These are phyloP conservation scores for Drosophila funebris DNA, from an alignment of 1,140 invertebrate genomes.

Conservation along the genomic window DNA sequence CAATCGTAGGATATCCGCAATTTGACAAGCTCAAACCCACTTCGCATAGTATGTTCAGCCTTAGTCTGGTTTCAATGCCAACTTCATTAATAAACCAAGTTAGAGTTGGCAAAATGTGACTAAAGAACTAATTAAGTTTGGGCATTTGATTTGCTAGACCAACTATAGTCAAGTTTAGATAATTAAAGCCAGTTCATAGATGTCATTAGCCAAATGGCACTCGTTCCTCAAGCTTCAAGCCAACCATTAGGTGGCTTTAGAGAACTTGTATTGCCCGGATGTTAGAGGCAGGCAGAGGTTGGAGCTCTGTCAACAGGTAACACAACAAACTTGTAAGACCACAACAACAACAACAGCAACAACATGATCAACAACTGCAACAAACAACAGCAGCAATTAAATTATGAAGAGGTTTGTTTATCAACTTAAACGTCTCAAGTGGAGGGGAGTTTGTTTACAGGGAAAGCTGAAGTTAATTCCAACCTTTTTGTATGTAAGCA, in stretches of 20 bases:
- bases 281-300: constrained; percentile 49
- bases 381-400: constrained; percentile 25
- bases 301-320: constrained; percentile 66
- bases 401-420: constrained; percentile 52
- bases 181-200: constrained; percentile 63
- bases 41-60: not conserved
- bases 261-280: constrained; percentile 63
- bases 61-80: constrained; percentile 6
- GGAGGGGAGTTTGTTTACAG: not conserved
- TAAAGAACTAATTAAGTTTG: constrained; percentile 31
- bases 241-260: constrained; percentile 15
- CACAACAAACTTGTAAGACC: constrained; percentile 67
- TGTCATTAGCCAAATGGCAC: constrained; percentile 59
- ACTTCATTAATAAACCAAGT: constrained; percentile 7
- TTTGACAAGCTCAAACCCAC: not conserved
- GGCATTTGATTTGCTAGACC: constrained; percentile 30
- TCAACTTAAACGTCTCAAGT: constrained; percentile 36
- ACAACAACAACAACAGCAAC: constrained; percentile 27
- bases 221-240: constrained; percentile 23
- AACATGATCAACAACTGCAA: constrained; percentile 18
- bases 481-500: not conserved
- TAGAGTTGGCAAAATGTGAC: not conserved
- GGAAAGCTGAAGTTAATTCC: not conserved
- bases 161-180: constrained; percentile 19
- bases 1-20: constrained; percentile 3